phyloP scores from a whole-genome alignment of 2,888 invertebrate genomes.

The Laothoe populi region DNA sequence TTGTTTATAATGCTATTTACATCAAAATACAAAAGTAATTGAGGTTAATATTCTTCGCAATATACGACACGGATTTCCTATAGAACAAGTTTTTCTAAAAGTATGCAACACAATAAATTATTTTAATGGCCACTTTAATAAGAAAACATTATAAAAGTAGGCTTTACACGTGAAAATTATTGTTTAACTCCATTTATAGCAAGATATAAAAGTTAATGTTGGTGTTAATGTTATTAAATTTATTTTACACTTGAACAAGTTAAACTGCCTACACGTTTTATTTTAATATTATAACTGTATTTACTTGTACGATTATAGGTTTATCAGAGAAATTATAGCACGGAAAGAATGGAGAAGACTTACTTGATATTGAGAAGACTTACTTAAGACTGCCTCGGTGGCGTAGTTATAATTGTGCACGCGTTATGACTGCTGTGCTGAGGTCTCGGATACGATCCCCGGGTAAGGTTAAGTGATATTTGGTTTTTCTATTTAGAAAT shows the following conservation, averaged over 20 bases:
- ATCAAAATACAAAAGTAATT: constrained; percentile 6
- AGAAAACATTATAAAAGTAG: constrained; percentile 4
- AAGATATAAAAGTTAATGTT: neutral
- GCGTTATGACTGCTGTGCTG: too few relatives aligned
- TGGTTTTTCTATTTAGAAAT: too few relatives aligned
- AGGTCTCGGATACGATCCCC: too few relatives aligned
- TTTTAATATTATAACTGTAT: too few relatives aligned
- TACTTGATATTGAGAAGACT: too few relatives aligned
- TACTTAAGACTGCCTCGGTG: too few relatives aligned
- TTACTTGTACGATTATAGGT: too few relatives aligned
- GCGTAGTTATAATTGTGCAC: too few relatives aligned
- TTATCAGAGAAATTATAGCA: too few relatives aligned
- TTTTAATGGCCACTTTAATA: constrained; percentile 1
- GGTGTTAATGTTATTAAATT: neutral
- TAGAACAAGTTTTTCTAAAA: constrained; percentile 14
- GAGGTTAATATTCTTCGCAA: constrained; percentile 13
- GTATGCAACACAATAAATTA: constrained; percentile 3
- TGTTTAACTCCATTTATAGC: constrained; percentile 1
- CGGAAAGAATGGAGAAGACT: too few relatives aligned
- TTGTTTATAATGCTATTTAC: neutral
- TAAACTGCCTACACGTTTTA: neutral
- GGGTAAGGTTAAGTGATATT: too few relatives aligned
- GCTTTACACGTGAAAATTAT: constrained; percentile 1
- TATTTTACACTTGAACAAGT: neutral
- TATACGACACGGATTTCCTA: constrained; percentile 18